Percentiles rank a stretch among this genome's conserved stretches.
Conservation (phyloP, 2,797 vertebrate genomes). For the Oceanodroma leucorhoa region DNA sequence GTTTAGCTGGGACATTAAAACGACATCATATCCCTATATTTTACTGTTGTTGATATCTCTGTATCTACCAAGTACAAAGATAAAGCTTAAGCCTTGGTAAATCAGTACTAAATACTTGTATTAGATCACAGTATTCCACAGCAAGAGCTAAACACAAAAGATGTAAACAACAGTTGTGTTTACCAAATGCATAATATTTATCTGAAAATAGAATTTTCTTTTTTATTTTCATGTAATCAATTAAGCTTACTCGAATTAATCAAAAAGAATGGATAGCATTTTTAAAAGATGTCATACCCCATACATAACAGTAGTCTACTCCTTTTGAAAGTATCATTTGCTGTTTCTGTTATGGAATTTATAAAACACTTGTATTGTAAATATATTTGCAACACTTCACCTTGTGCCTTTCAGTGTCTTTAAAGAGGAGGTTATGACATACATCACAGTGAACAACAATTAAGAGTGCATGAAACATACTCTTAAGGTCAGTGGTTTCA, state of each 20-base stretch:
- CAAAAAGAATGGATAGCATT: not conserved
- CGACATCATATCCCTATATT: not conserved
- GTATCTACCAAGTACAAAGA: not conserved
- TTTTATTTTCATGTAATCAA: not conserved
- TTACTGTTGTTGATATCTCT: not conserved
- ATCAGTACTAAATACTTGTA: not conserved
- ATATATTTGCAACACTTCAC: not conserved
- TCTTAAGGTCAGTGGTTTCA: not conserved
- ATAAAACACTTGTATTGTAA: not conserved
- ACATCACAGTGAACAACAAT: not conserved
- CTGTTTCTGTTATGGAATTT: not conserved
- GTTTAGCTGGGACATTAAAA: not conserved
- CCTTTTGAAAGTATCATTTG: not conserved
- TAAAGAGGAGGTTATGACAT: not conserved
- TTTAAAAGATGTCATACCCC: not conserved
- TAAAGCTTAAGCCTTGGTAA: not conserved
- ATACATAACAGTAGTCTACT: not conserved
- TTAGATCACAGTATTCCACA: not conserved
- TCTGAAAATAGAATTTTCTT: not conserved
- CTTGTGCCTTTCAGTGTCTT: not conserved
- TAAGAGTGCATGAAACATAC: not conserved
- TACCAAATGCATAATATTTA: not conserved
- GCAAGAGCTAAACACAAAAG: not conserved
- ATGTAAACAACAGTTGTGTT: not conserved
- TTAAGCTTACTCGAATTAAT: not conserved